Conservation (phyloP, 2,797 vertebrate genomes). For the Linurgus olivaceus region DNA sequence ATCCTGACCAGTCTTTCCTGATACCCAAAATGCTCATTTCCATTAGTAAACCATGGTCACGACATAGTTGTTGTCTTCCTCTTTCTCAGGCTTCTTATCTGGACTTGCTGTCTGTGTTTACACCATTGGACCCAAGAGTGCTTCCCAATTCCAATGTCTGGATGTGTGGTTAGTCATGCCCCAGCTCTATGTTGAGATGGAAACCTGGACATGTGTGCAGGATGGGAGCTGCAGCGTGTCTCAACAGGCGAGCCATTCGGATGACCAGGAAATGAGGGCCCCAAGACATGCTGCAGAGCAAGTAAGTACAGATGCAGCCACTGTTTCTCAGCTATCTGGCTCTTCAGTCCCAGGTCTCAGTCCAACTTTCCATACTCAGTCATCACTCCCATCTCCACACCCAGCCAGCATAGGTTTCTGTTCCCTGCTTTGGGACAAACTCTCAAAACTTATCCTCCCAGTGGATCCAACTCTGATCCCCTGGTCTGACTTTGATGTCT, state of each 20-base stretch:
- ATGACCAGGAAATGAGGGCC: conserved; percentile 46
- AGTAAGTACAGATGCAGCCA: conserved; percentile 28
- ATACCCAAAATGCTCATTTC: not conserved
- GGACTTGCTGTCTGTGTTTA: not conserved
- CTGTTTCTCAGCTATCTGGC: conserved; percentile 26
- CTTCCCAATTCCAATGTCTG: conserved; percentile 13
- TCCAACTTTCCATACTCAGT: conserved; percentile 49
- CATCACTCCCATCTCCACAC: not conserved
- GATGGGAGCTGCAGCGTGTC: not conserved
- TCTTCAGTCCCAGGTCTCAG: not conserved
- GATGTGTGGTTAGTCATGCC: conserved; percentile 28
- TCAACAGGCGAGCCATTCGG: not conserved
- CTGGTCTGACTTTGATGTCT: not conserved
- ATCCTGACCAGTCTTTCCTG: not conserved
- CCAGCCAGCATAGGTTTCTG: conserved; percentile 4
- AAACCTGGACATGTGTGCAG: conserved; percentile 13
- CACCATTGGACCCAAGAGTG: not conserved
- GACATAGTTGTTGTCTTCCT: not conserved
- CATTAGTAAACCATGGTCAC: not conserved
- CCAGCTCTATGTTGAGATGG: not conserved
- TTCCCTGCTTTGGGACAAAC: not conserved
- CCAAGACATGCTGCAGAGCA: conserved; percentile 52
- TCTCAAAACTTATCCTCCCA: not conserved
- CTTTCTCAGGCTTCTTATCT: conserved; percentile 36
- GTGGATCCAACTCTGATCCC: not conserved